A percentile compares a stretch with the other conserved stretches of the same genome.
These are phyloP conservation scores for Syrphus vitripennis DNA, from an alignment of 2,888 invertebrate genomes.

Conservation along the genomic window DNA sequence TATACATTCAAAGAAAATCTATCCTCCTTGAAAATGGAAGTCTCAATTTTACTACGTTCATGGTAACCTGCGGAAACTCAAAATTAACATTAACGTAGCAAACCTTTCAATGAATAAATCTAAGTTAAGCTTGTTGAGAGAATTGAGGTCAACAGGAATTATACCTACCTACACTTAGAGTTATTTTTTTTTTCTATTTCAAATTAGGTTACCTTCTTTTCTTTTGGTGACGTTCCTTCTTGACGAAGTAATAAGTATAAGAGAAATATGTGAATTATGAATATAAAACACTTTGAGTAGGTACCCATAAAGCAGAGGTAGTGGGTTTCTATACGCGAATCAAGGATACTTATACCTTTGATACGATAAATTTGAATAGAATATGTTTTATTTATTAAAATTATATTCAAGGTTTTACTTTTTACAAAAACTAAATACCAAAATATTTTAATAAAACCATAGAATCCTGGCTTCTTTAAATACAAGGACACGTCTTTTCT, in stretches of 20 bases:
- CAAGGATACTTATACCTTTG: background rate
- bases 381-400: too few relatives aligned
- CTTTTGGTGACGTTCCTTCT: background rate
- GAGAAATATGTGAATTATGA: background rate
- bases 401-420: too few relatives aligned
- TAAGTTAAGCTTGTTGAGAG: background rate
- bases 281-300: background rate
- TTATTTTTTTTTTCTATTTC: background rate
- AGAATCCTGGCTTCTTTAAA: too few relatives aligned
- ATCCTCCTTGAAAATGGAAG: background rate
- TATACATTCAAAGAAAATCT: too few relatives aligned
- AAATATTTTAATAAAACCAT: too few relatives aligned
- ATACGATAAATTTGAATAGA: too few relatives aligned
- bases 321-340: background rate
- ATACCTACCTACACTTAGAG: background rate
- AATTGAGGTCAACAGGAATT: background rate
- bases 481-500: too few relatives aligned
- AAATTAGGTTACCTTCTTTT: background rate
- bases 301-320: background rate
- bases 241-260: background rate
- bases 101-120: background rate
- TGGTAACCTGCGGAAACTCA: background rate
- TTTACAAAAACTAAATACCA: too few relatives aligned
- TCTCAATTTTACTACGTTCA: background rate
- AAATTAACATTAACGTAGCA: conserved; percentile 7